These are phyloP conservation scores for Halictus quadricinctus DNA, from an alignment of 2,888 invertebrate species.

Conservation along the genomic window DNA sequence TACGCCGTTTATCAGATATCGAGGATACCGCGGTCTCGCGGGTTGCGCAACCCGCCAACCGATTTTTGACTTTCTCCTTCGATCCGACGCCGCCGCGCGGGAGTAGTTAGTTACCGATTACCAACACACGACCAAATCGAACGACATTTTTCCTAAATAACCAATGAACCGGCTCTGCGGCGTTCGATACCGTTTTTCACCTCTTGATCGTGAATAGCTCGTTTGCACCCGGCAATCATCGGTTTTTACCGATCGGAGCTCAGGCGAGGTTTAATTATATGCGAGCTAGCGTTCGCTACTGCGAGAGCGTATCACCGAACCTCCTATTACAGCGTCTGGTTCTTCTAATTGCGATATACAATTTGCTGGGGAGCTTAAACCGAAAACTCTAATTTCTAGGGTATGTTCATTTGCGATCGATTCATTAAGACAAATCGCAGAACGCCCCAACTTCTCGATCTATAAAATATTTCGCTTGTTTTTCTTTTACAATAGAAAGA, in stretches of 20 bases:
- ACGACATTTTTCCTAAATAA: background rate
- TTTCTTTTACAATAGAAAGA: no score
- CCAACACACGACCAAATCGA: background rate
- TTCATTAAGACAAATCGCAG: no score
- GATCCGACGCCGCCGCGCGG: background rate
- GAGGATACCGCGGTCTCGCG: background rate
- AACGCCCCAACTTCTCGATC: no score
- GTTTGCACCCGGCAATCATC: background rate
- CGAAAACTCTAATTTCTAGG: background rate
- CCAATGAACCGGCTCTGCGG: background rate
- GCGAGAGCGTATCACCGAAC: background rate
- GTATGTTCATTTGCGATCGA: no score
- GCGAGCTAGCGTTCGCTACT: background rate
- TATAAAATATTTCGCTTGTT: no score
- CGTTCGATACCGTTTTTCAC: background rate
- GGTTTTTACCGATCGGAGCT: background rate
- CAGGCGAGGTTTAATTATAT: background rate
- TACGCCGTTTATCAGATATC: background rate
- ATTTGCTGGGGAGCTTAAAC: background rate
- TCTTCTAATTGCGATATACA: background rate
- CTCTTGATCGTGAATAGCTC: background rate
- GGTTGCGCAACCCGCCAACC: background rate
- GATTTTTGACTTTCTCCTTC: slow-evolving; percentile 13
- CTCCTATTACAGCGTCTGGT: background rate
- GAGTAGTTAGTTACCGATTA: background rate